These are phyloP conservation scores for Pseudolycoriella hygida DNA, from an alignment of 2,888 invertebrate species.

Conservation along the genomic window DNA sequence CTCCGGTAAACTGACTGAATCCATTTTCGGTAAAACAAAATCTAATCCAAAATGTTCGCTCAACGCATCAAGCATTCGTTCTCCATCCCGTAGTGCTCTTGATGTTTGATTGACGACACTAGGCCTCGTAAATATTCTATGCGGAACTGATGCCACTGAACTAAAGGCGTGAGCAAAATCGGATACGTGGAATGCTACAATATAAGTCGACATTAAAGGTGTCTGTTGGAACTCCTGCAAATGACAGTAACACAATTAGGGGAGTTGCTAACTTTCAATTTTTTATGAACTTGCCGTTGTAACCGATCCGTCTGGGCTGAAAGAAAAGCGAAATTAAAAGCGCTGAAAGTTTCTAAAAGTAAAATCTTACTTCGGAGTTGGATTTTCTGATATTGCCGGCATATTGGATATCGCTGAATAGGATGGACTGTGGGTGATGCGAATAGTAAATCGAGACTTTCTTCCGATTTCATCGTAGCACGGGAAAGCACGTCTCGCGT, in stretches of 20 bases:
- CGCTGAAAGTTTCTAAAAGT: no score
- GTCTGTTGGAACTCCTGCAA: conserved; percentile 15
- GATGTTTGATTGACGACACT: conserved; percentile 25
- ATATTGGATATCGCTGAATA: conserved; percentile 19
- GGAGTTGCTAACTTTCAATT: no score
- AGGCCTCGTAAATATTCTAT: conserved; percentile 20
- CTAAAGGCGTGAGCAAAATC: conserved; percentile 22
- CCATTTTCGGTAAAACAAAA: conserved; percentile 30
- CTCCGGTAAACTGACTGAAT: conserved; percentile 53
- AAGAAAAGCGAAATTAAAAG: no score
- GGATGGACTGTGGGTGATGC: conserved; percentile 34
- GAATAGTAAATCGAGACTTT: conserved; percentile 50
- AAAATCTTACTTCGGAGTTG: no score
- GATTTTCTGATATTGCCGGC: neutral
- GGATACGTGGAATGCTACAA: conserved; percentile 62
- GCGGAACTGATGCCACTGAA: conserved; percentile 17
- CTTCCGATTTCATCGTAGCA: conserved; percentile 59
- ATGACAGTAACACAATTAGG: no score
- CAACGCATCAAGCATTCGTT: conserved; percentile 34
- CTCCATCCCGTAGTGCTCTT: conserved; percentile 37
- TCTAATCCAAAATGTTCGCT: conserved; percentile 23
- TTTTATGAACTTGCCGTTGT: conserved; percentile 31
- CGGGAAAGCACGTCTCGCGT: conserved; percentile 51
- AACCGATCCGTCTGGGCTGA: conserved; percentile 16
- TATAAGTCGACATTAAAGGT: conserved; percentile 52